These are phyloP conservation scores for Proales similis DNA, from an alignment of 1,140 invertebrate genomes.

Conservation along the genomic window DNA sequence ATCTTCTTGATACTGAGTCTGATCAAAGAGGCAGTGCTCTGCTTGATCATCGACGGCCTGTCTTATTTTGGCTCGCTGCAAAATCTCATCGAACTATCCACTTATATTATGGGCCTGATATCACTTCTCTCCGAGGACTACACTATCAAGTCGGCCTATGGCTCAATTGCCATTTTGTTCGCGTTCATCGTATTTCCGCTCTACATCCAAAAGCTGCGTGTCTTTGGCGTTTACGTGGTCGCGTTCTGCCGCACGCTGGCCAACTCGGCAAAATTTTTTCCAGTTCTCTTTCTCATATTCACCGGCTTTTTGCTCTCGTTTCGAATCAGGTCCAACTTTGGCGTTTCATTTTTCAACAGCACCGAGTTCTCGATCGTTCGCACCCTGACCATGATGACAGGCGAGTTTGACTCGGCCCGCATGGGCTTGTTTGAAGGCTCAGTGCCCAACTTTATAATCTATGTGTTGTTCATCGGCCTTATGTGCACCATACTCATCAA, in stretches of 20 bases:
- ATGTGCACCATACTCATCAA: constrained; percentile 37
- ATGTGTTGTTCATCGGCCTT: constrained; percentile 34
- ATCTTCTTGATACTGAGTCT: background rate
- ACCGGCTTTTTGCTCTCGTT: constrained; percentile 31
- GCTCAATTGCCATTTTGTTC: constrained; percentile 2
- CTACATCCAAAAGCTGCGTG: constrained; percentile 25
- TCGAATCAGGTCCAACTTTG: constrained; percentile 24
- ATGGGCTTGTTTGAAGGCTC: constrained; percentile 15
- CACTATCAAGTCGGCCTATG: constrained; percentile 18
- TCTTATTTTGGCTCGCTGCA: constrained; percentile 32
- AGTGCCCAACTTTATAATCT: constrained; percentile 26
- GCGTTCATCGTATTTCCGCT: constrained; percentile 32
- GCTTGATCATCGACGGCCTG: constrained; percentile 27
- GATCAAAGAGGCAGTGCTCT: constrained; percentile 14
- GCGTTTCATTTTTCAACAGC: constrained; percentile 16
- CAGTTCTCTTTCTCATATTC: constrained; percentile 24
- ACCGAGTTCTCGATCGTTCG: constrained; percentile 15
- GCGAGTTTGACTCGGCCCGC: constrained; percentile 27
- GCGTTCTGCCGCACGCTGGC: constrained; percentile 30
- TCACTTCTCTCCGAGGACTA: constrained; percentile 17
- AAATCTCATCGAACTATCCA: constrained; percentile 24
- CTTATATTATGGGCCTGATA: background rate
- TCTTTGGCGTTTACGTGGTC: constrained; percentile 36
- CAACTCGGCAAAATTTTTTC: constrained; percentile 36
- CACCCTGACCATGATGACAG: constrained; percentile 31